Evolutionary conservation across 2,113 vertebrate genomes (phyloP), one percentile per base, ranked within the genome.

Genomic region (Ceyx margarethae): DNA sequence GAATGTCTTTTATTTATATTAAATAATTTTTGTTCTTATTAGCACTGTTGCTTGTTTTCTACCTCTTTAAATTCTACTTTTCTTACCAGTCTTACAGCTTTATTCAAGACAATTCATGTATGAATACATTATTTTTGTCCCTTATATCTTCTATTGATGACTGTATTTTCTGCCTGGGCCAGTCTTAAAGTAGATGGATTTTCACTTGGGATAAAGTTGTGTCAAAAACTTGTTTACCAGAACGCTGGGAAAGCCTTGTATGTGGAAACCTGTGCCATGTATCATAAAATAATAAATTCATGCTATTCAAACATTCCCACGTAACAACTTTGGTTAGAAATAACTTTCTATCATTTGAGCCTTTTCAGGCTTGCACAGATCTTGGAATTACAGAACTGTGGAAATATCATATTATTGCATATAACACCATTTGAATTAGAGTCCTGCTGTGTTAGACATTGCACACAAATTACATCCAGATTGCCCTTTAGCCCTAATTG

Each of bases 401-500:
- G 83, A 94, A 95, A 94, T 94, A 95, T 91, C 65, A 31, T 93
- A 95, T 80, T 75, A 83, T 46, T 85, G 73, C 50, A 31, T 89
- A 61, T 72, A 86, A 65, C 65, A 91, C 82, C 58, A 90, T 93
- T 86, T 88, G 86, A 95, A 93, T 96, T 94, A 91, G 50, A 68
- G 48, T 84, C 93, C 80, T 95, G 83, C 95, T 93, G 93, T 75
- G 68, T 67, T 90, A 96, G 87, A 66, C 91, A 94, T 40, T 81
- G 82, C 68, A 71, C 82, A 91, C 87, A 94, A 94, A 94, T 95
- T 94, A 91, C 76, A 93, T 85, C 90, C 93, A 95, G 91, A 96
- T 86, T 96, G 90, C 82, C 89, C 93, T 95, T 95, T 95, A 91
- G 80, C 90, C 88, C 88, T 95, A 95, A 95, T 93, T 94, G 83